Base-by-base conservation (phyloP, 2,113 vertebrate species). In the Nanorana parkeri region DNA sequence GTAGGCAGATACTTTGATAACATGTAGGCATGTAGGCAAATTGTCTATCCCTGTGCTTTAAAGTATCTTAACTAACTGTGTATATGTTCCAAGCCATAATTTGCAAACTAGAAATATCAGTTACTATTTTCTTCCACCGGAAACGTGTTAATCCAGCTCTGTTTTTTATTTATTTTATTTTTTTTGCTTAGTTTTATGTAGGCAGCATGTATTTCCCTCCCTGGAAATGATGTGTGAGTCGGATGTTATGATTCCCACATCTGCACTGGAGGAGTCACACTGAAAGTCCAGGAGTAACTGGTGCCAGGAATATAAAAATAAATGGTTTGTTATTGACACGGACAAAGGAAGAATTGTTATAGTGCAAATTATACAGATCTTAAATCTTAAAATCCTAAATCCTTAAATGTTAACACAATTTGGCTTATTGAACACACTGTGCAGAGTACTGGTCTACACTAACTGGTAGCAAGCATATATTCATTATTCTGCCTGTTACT, bases 171-270 rank as follows among this genome's bases (percentile, higher is more conserved):
- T 36, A 6, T 2, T 36, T 36, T 36, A 32, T 32, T 60, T 75
- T 75, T 67, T 76, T 83, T 74, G 69, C 29, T 81, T 65, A 47
- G 55, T 76, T 76, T 58, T 76, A 54, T 76, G 72, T 83, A 76
- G 72, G 80, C 71, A 76, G 80, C 52, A 55, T 76, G 51, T 68
- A 76, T 54, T 83, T 76, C 80, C 80, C 80, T 83, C 72, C 72
- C 72, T 83, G 80, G 80, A 83, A 83, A 83, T 68, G 72, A 75
- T 83, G 80, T 76, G 80, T 58, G 24, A 68, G 63, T 83, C 71
- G 72, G 71, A 83, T 83, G 71, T 83, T 76, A 83, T 83, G 71
- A 76, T 83, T 83, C 80, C 80, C 52, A 83, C 80, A 83, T 83
- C 72, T 83, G 71, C 71, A 76, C 52, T 24, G 68, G 71, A 58